Evolutionary conservation across 1,140 invertebrate genomes (phyloP), one percentile per base, ranked within the genome.

Genomic region (Euwallacea similis): DNA sequence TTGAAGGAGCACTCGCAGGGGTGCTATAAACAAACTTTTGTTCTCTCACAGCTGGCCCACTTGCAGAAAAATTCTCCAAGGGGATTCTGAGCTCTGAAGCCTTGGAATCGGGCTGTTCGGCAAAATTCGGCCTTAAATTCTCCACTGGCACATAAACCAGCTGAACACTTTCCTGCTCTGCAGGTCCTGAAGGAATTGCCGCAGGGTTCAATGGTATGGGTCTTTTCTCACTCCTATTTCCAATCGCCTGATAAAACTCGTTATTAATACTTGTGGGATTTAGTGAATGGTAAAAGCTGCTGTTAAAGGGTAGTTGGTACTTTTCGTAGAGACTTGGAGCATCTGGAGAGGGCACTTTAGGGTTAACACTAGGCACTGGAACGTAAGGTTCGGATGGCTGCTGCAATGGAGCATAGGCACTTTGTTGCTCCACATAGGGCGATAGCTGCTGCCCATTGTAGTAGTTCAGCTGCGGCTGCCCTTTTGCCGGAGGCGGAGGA

Each of bases 91-190:
- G 7, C 33, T 21, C 10, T 56, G 9, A 11, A 50, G 46, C 46
- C 13, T 13, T 50, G 46, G 46, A 50, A 11, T 50, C 46, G 42
- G 15, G 53, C 6, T 42, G n/a, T 7, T 53, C 56, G 13, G 55
- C 54, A 44, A 53, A 63, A 55, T 42, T 42, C 7, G 59, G 44
- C 54, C 76, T 87, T 9, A 93, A 79, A 0, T 89, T 90, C 77
- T 94, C 91, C 42, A 92, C 84, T 10, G 92, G 92, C 2, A 94
- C 91, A 76, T 93, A 94, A 0, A 93, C 82, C 55, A 93, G 77
- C 79, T 93, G 91, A 11, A 93, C 88, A 82, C 91, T 87, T 81
- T 89, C 88, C 76, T 85, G 84, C 55, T 77, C 74, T 74, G 61
- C 33, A 15, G 63, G n/a, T 41, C 61, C 66, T 13, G 42, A 58